phyloP scores from a whole-genome alignment of 2,888 invertebrate species.

The Doris montereyensis region DNA sequence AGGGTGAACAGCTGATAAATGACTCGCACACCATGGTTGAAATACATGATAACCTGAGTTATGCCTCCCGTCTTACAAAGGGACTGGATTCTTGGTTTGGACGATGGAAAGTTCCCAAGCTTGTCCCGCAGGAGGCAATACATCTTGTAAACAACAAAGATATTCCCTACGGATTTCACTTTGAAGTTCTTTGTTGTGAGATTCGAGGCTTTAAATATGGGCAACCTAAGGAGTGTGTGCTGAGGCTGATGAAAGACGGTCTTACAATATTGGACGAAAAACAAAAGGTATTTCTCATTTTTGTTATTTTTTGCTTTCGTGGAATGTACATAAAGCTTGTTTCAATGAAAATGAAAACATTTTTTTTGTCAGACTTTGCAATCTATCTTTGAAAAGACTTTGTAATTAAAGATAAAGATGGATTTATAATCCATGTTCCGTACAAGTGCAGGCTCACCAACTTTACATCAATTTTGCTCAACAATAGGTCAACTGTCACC shows the following conservation, averaged over 20 bases:
- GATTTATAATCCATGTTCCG: too few species aligned
- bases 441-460: too few species aligned
- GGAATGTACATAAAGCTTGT: not conserved
- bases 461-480: too few species aligned
- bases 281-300: not conserved
- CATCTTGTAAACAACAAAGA: constrained; percentile 51
- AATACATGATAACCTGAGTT: constrained; percentile 59
- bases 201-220: constrained; percentile 45
- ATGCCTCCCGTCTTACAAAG: constrained; percentile 54
- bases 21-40: constrained; percentile 54
- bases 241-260: constrained; percentile 51
- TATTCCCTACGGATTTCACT: constrained; percentile 53
- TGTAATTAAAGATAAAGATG: too few species aligned
- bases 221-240: constrained; percentile 45
- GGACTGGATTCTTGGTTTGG: constrained; percentile 61
- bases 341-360: not conserved
- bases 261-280: constrained; percentile 46
- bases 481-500: too few species aligned
- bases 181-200: constrained; percentile 52
- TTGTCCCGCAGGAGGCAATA: constrained; percentile 47
- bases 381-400: too few species aligned
- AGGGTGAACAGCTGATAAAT: constrained; percentile 57
- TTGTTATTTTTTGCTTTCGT: not conserved
- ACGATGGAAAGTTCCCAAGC: constrained; percentile 54
- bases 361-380: too few species aligned